A percentile compares a stretch with the other conserved stretches of the same genome.
phyloP scores from a whole-genome alignment of 2,113 vertebrate species.

The Syngnathus floridae region DNA sequence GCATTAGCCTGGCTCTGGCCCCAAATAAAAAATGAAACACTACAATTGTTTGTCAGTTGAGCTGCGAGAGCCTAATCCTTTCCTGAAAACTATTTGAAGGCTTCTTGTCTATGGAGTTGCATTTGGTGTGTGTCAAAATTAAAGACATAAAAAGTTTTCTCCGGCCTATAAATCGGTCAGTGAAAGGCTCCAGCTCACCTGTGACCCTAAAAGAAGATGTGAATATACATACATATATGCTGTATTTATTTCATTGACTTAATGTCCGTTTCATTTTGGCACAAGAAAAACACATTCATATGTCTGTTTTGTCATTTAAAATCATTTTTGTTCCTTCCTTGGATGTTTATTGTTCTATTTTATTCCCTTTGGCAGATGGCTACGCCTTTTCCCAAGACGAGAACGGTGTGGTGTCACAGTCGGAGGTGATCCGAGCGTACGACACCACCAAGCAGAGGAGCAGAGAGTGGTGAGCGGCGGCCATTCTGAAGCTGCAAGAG shows the following conservation, averaged over 20 bases:
- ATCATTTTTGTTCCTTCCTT: neutral
- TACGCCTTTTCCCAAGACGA: conserved; percentile 99
- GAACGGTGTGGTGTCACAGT: conserved; percentile 97
- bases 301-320: neutral
- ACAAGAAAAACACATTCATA: neutral
- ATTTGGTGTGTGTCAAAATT: neutral
- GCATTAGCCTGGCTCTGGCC: neutral
- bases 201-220: neutral
- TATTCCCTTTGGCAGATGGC: conserved; percentile 73
- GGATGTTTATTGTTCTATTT: neutral
- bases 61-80: neutral
- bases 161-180: neutral
- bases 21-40: neutral
- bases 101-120: neutral
- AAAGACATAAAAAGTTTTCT: neutral
- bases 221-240: too few relatives aligned
- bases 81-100: neutral
- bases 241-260: conserved; percentile 16
- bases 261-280: neutral
- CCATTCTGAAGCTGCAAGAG: conserved; percentile 32
- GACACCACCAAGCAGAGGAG: conserved; percentile 95
- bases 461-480: conserved; percentile 81
- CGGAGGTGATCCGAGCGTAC: conserved; percentile 94
- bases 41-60: neutral
- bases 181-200: too few relatives aligned